These are phyloP conservation scores for rabbit (Oryctolagus cuniculus) DNA, from an alignment of 2,113 vertebrate genomes.

Conservation along the genomic window DNA sequence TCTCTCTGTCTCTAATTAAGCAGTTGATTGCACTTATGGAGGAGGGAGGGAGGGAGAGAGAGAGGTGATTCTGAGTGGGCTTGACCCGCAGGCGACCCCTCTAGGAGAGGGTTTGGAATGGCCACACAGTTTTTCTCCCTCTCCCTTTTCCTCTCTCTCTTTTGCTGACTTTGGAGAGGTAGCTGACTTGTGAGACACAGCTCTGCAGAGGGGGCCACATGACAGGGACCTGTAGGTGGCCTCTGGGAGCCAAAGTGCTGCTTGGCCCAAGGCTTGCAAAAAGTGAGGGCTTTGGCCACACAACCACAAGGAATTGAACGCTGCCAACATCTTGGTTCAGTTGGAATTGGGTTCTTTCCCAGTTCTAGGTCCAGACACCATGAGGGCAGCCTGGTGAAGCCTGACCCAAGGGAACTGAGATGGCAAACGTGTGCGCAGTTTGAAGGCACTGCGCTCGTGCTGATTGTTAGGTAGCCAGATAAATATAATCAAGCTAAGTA, in stretches of 20 bases:
- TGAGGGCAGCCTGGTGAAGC: background rate
- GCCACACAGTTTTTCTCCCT: background rate
- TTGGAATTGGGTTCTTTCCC: background rate
- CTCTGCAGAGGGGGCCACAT: background rate
- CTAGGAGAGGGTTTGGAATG: background rate
- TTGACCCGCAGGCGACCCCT: background rate
- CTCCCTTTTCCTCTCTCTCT: rapidly evolving
- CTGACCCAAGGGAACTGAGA: background rate
- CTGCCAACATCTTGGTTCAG: background rate
- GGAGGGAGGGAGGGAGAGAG: too few species aligned
- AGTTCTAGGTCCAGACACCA: background rate
- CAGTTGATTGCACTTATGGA: too few species aligned
- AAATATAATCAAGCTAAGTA: background rate
- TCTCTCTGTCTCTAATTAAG: too few species aligned
- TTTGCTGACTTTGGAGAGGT: background rate
- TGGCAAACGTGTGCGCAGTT: background rate
- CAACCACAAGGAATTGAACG: background rate
- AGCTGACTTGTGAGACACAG: background rate
- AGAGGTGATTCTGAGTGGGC: background rate
- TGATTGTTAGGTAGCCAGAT: background rate
- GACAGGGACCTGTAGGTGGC: too few species aligned
- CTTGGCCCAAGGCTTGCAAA: background rate
- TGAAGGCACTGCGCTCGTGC: too few species aligned
- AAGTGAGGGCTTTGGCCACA: background rate
- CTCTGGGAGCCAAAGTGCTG: background rate